These are phyloP conservation scores for Formica selysi DNA, from an alignment of 1,140 invertebrate species.

Conservation along the genomic window DNA sequence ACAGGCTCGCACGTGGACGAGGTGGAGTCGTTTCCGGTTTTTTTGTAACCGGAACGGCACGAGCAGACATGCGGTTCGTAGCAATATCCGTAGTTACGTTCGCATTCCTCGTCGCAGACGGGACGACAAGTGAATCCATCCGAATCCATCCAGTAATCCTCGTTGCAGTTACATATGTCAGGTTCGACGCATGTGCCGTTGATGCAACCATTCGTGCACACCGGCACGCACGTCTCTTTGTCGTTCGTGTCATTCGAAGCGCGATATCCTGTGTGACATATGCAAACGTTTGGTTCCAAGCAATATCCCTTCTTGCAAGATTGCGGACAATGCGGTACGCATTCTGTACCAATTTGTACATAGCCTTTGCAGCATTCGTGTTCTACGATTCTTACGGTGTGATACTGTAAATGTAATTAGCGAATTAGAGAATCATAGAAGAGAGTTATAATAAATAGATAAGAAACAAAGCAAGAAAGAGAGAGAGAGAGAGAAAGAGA, in stretches of 20 bases:
- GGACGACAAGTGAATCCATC: conserved; percentile 70
- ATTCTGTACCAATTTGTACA: conserved; percentile 75
- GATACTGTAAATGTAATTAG: conserved; percentile 50
- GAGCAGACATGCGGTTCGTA: conserved; percentile 18
- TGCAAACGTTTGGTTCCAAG: conserved; percentile 87
- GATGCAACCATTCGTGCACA: conserved; percentile 84
- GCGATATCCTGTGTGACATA: conserved; percentile 79
- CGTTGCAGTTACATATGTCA: conserved; percentile 86
- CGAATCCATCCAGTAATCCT: conserved; percentile 49
- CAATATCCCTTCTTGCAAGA: conserved; percentile 88
- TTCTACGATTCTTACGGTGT: neutral
- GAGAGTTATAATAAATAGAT: no score
- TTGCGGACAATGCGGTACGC: conserved; percentile 87
- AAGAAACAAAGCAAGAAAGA: neutral
- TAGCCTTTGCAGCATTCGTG: conserved; percentile 89
- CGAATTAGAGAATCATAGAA: neutral
- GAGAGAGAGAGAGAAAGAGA: neutral
- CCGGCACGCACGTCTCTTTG: conserved; percentile 80
- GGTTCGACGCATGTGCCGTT: conserved; percentile 88
- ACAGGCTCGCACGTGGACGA: conserved; percentile 80
- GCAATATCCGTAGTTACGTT: conserved; percentile 12
- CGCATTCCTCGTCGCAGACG: conserved; percentile 85
- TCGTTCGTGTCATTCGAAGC: neutral
- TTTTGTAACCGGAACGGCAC: conserved; percentile 81
- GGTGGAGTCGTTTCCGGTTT: neutral